These are phyloP conservation scores for Rhinichthys osculus DNA, from an alignment of 2,797 vertebrate species.

Conservation along the genomic window DNA sequence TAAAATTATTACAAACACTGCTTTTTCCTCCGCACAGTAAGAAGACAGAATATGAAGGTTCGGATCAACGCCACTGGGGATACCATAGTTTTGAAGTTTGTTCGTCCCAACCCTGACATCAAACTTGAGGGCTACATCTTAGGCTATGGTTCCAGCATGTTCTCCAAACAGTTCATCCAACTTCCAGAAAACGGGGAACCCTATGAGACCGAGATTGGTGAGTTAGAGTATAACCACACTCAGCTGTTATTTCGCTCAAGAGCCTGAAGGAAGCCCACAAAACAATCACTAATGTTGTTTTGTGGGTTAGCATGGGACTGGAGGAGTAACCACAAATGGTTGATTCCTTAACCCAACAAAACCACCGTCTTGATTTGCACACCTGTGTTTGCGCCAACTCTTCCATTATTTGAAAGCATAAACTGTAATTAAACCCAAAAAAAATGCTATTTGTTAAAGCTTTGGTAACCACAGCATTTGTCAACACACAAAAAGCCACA, in stretches of 20 bases:
- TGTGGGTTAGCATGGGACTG: conserved; percentile 6
- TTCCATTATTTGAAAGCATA: conserved; percentile 36
- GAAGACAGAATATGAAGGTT: conserved; percentile 85
- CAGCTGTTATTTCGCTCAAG: conserved; percentile 7
- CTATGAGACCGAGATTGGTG: conserved; percentile 84
- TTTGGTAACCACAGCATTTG: conserved; percentile 27
- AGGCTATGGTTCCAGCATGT: conserved; percentile 85
- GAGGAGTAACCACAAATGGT: conserved; percentile 35
- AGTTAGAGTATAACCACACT: conserved; percentile 58
- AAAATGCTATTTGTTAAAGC: conserved; percentile 20
- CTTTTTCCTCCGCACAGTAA: conserved; percentile 70
- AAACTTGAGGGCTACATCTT: conserved; percentile 87
- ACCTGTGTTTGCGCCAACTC: conserved; percentile 20
- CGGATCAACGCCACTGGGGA: conserved; percentile 87
- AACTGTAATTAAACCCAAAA: conserved; percentile 38
- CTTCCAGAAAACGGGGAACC: conserved; percentile 83
- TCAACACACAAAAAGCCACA: not conserved
- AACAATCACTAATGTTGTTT: conserved; percentile 29
- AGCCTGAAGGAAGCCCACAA: conserved; percentile 24
- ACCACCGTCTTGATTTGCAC: conserved; percentile 24
- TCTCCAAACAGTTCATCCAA: conserved; percentile 87
- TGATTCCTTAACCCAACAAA: conserved; percentile 24
- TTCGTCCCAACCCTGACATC: conserved; percentile 80
- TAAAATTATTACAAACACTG: not conserved
- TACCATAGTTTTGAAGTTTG: conserved; percentile 84